Base-by-base conservation (phyloP, 2,113 vertebrate species). In the Toxostoma redivivum region DNA sequence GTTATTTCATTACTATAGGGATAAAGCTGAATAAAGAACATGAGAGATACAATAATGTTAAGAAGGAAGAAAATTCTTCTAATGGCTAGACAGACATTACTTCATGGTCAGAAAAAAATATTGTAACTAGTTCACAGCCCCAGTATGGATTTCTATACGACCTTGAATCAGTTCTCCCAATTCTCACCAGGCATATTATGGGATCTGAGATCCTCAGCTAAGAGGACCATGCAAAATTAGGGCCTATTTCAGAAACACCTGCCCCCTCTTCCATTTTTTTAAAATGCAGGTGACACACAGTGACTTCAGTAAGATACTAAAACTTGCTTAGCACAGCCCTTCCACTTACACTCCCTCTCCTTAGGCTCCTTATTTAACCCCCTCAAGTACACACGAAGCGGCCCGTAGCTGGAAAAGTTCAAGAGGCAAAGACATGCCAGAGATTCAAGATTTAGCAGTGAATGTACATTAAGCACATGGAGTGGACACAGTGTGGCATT, bases 201-300 rank as follows among this genome's bases (percentile, higher is more conserved):
- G 5, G 30, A 94, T 54, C 89, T 35, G 27, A 92, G 38, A 76
- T 57, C 15, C 47, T 67, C 70, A 47, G 48, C 42, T 67, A 51
- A 78, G 25, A 88, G 53, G 15, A 65, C 17, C 0, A 0, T 65
- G 42, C 10, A 95, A 86, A 93, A 70, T 58, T 31, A 77, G 45
- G 21, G 4, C 5, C 21, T 77, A 61, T 73, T 94, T 88, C 10
- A 7, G 8, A 21, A 86, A 54, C 12, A 72, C 8, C 3, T 79
- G 7, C 7, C 9, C 4, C 5, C 0, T 0, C 1, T 7, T 11
- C 7, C 17, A 18, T 12, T 37, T 56, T 66, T 73, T 79, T 27
- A 0, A 9, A 40, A 71, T 24, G 27, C 21, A 37, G 13, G 35
- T 81, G 64, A 87, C n/a, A 73, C 3, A 44, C 28, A 27, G 18